These are phyloP conservation scores for Resseliella maxima DNA, from an alignment of 2,888 invertebrate species.

Conservation along the genomic window DNA sequence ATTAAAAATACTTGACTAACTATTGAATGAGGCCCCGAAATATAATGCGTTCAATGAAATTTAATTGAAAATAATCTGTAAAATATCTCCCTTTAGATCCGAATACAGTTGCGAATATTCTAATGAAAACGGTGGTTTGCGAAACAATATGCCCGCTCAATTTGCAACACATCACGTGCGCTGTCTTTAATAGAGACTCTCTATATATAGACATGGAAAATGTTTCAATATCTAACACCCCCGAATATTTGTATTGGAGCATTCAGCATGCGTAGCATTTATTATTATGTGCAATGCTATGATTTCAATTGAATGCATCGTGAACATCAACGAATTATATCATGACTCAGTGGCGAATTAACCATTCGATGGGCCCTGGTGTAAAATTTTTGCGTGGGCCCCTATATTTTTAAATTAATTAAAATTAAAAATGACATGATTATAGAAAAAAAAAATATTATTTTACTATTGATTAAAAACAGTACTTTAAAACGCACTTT, in stretches of 20 bases:
- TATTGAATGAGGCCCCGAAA: no score
- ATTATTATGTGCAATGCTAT: constrained; percentile 12
- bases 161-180: no score
- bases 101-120: not conserved
- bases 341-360: no score
- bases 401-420: no score
- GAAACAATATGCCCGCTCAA: not conserved
- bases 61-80: not conserved
- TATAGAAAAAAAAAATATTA: no score
- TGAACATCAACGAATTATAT: not conserved
- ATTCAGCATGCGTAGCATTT: not conserved
- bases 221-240: not conserved
- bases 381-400: no score
- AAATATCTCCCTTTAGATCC: not conserved
- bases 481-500: no score
- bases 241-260: not conserved
- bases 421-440: no score
- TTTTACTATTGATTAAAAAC: no score
- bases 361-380: no score
- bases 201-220: not conserved
- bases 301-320: constrained; percentile 13
- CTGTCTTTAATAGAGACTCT: no score
- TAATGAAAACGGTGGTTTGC: not conserved
- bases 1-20: no score
- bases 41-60: not conserved